phyloP scores from a whole-genome alignment of 1,140 invertebrate species.

The Acromyrmex echinatior region DNA sequence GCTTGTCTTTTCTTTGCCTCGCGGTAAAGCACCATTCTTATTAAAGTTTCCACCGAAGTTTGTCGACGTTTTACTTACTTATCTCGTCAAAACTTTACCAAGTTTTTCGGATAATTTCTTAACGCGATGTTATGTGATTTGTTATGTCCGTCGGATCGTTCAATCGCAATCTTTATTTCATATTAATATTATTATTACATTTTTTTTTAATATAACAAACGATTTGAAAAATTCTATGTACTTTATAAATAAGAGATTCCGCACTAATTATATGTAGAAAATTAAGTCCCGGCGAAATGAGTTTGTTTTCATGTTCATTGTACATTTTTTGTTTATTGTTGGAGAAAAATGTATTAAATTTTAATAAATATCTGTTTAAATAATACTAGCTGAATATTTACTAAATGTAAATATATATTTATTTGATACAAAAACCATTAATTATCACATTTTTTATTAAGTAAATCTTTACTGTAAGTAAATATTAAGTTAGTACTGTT shows the following conservation, averaged over 20 bases:
- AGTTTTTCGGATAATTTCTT: conserved; percentile 57
- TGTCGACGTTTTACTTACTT: conserved; percentile 45
- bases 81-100: conserved; percentile 49
- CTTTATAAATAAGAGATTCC: background rate
- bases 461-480: too few relatives aligned
- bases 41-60: conserved; percentile 65
- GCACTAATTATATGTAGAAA: too few relatives aligned
- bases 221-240: background rate
- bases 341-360: too few relatives aligned
- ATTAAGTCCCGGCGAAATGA: too few relatives aligned
- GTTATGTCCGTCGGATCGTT: background rate
- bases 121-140: conserved; percentile 35
- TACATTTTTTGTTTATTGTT: too few relatives aligned
- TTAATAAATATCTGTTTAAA: too few relatives aligned
- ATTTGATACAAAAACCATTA: too few relatives aligned
- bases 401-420: too few relatives aligned
- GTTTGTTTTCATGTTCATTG: too few relatives aligned
- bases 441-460: too few relatives aligned
- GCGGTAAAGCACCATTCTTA: conserved; percentile 23
- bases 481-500: too few relatives aligned
- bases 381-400: too few relatives aligned
- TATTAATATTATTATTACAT: background rate
- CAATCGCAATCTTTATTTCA: conserved; percentile 18
- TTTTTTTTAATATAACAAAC: background rate
- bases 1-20: background rate